Conservation (phyloP, 2,113 vertebrate species). For the Tachysurus fulvidraco region DNA sequence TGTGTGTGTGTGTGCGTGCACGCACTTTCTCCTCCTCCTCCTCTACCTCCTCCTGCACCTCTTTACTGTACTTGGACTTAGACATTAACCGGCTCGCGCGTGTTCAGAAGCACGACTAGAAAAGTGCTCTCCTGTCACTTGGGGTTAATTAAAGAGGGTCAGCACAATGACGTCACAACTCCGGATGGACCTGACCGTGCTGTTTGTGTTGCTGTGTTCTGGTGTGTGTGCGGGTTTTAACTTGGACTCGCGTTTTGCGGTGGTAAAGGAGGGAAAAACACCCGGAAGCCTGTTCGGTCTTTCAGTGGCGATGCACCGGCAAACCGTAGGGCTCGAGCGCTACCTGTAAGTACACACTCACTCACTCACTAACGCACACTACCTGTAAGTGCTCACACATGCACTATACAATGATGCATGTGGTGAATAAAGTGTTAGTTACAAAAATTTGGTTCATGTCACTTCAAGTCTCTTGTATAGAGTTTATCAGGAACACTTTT, state of each 20-base stretch:
- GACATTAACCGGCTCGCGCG: not conserved
- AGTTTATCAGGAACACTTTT: not conserved
- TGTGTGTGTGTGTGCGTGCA: not conserved
- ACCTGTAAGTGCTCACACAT: not conserved
- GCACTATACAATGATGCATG: not conserved
- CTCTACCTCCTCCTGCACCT: not conserved
- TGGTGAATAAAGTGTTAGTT: not conserved
- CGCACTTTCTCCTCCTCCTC: not conserved
- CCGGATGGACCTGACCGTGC: not conserved
- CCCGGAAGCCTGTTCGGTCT: conserved; percentile 76
- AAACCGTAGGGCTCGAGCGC: conserved; percentile 61
- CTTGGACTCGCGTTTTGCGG: conserved; percentile 75
- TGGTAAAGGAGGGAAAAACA: conserved; percentile 74
- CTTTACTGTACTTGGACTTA: conserved; percentile 5
- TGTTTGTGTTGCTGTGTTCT: not conserved
- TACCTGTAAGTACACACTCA: conserved; percentile 74
- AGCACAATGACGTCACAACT: conserved; percentile 21
- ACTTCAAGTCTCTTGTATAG: not conserved
- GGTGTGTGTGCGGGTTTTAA: conserved; percentile 57
- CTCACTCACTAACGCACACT: not conserved
- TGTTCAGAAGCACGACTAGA: conserved; percentile 1
- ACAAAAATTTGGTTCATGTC: not conserved
- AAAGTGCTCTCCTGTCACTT: not conserved
- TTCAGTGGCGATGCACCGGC: conserved; percentile 80
- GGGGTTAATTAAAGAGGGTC: not conserved